Conservation (phyloP, 2,113 vertebrate genomes). For the Saccopteryx bilineata region DNA sequence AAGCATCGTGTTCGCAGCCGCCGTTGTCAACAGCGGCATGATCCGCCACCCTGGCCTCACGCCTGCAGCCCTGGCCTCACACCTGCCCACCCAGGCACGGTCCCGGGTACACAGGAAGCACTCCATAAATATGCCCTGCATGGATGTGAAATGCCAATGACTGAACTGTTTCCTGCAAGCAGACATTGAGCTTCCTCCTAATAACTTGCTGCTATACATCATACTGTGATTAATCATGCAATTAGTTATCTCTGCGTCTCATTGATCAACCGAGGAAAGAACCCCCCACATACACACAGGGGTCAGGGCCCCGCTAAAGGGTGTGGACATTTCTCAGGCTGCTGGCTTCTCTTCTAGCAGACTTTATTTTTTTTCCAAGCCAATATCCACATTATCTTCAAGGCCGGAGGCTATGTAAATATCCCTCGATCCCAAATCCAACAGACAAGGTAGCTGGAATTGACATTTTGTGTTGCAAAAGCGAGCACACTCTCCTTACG, state of each 20-base stretch:
- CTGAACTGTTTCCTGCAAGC: not conserved
- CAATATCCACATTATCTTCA: not conserved
- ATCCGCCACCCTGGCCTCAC: too few relatives aligned
- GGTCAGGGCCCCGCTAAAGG: accelerated
- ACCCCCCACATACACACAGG: accelerated
- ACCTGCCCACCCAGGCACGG: accelerated
- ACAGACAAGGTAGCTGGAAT: not conserved
- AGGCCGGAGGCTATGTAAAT: not conserved
- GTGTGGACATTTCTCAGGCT: accelerated
- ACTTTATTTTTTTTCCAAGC: not conserved
- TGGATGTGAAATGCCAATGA: not conserved
- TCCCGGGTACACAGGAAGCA: not conserved
- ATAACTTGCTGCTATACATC: not conserved
- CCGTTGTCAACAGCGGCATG: accelerated
- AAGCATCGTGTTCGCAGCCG: not conserved
- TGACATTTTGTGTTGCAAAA: not conserved
- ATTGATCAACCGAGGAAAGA: not conserved
- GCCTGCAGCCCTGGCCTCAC: too few relatives aligned
- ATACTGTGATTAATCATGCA: not conserved
- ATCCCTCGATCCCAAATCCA: not conserved
- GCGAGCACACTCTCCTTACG: accelerated
- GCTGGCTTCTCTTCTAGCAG: not conserved
- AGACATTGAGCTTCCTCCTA: not conserved
- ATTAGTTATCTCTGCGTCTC: not conserved
- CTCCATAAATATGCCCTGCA: accelerated